A percentile compares a stretch with the other conserved stretches of the same genome.
phyloP scores from a whole-genome alignment of 1,140 invertebrate genomes.

The Zophobas morio region DNA sequence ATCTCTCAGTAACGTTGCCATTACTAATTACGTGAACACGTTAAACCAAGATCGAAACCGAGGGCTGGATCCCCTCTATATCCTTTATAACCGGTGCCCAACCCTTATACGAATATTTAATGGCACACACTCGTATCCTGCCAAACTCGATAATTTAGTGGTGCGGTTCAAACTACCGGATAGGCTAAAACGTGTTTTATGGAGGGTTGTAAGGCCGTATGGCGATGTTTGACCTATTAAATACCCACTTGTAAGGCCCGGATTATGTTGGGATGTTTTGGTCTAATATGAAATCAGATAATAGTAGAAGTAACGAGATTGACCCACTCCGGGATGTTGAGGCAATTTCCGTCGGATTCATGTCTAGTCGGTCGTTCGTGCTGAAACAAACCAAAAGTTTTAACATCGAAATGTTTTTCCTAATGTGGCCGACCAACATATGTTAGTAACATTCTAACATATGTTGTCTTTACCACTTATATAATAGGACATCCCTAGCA shows the following conservation, averaged over 20 bases:
- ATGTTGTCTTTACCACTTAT: no score
- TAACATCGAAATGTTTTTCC: no score
- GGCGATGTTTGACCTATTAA: constrained; percentile 14
- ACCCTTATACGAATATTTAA: constrained; percentile 14
- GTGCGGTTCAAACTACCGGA: neutral
- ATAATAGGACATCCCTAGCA: no score
- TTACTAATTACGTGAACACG: constrained; percentile 8
- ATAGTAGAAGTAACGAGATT: neutral
- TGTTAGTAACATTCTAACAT: no score
- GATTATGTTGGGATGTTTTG: constrained; percentile 8
- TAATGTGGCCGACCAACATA: no score
- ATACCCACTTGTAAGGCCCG: constrained; percentile 9
- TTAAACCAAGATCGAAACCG: neutral
- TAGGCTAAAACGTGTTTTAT: constrained; percentile 8
- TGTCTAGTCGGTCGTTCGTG: no score
- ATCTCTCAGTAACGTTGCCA: neutral
- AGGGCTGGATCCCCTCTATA: neutral
- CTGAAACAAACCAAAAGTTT: no score
- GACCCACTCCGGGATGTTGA: no score
- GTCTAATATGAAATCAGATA: constrained; percentile 13
- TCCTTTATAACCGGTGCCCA: neutral
- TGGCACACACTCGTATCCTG: constrained; percentile 10
- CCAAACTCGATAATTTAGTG: constrained; percentile 9
- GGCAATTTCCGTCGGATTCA: no score
- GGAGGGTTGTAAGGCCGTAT: constrained; percentile 9